Evolutionary conservation across 2,113 vertebrate species (phyloP), one percentile per base, ranked within the genome.

Genomic region (Syngnathus scovelli): DNA sequence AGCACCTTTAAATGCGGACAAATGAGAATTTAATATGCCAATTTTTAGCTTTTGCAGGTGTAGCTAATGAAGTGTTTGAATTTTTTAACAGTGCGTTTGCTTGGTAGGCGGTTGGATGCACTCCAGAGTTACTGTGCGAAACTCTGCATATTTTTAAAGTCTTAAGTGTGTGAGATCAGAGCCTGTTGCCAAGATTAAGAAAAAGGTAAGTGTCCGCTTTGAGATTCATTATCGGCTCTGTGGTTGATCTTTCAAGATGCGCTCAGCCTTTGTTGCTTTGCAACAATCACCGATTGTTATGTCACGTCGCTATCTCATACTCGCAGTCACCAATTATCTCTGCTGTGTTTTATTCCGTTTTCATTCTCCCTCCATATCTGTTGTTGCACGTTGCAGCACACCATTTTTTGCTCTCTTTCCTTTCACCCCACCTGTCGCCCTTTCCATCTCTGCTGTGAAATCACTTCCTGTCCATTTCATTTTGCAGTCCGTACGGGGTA

Each of bases 261-360:
- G 64, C 78, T 75, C 59, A 72, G 60, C 72, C 68, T 61, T 62
- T 76, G 51, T 68, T 71, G 67, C 66, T 60, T 71, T 76, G 43
- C 76, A 70, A 76, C 63, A 69, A 83, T 78, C n/a, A 37, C 36
- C 46, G 68, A 69, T 76, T 69, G 77, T 83, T 78, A 78, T 84
- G 76, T 84, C 68, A 72, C 61, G 64, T 56, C 61, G 62, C 69
- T 52, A 73, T 72, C 72, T 70, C 78, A 55, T 65, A 61, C 68
- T 64, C 21, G 64, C 73, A 64, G 66, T 71, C 54, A 78, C 74
- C 76, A 77, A 74, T 78, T 79, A 77, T 65, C 46, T 77, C 69
- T 39, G 58, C 61, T 70, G 59, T 70, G 54, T 64, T 67, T 64
- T 66, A 56, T 37, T n/a, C 51, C 12, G 52, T 23, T 5, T 55